phyloP scores from a whole-genome alignment of 1,140 invertebrate genomes.

The Sinella curviseta region DNA sequence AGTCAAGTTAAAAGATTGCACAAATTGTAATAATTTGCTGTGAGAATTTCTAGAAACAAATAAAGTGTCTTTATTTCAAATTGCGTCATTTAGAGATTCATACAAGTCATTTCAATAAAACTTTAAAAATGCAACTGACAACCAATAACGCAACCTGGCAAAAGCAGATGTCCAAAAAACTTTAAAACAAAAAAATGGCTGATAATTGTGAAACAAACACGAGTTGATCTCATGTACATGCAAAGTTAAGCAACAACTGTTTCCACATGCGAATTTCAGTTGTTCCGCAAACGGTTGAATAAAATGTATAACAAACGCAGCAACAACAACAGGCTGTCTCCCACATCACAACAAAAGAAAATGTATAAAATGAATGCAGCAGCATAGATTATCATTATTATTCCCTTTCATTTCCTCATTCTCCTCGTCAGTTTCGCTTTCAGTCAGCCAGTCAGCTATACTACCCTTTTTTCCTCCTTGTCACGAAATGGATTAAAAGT shows the following conservation, averaged over 20 bases:
- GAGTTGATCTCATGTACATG: neutral
- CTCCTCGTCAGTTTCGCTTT: neutral
- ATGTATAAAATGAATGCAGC: no score
- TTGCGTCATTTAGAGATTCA: no score
- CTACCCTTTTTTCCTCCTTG: neutral
- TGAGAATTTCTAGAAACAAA: no score
- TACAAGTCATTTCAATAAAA: no score
- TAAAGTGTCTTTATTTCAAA: no score
- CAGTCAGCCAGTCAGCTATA: neutral
- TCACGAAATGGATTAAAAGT: neutral
- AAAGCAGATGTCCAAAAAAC: neutral
- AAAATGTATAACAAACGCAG: neutral
- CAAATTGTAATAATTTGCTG: no score
- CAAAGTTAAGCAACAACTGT: constrained; percentile 7
- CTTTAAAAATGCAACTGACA: no score
- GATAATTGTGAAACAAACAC: neutral
- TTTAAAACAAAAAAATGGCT: no score
- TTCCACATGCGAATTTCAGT: constrained; percentile 1
- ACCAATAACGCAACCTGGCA: no score
- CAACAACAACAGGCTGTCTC: neutral
- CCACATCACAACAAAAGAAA: no score
- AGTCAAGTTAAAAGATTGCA: no score
- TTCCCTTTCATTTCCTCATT: neutral
- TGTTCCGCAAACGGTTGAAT: neutral
- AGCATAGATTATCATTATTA: no score